Evolutionary conservation across 2,797 vertebrate genomes (phyloP), one percentile per base, ranked within the genome.

Genomic region (Sebastes kiyomatsui): DNA sequence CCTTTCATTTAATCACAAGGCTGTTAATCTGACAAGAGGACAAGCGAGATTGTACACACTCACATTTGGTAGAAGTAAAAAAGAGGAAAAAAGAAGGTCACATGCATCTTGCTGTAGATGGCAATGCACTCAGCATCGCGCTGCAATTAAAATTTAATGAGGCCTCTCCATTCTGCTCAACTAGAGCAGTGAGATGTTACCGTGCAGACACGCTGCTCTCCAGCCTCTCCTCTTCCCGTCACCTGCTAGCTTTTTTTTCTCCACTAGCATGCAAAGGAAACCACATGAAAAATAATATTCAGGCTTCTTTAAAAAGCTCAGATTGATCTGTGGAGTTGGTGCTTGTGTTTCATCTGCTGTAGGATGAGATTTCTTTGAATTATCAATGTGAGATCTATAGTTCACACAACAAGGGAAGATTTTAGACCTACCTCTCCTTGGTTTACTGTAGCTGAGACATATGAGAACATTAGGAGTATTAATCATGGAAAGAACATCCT

Each of bases 141-240:
- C 90, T n/a, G 80, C 92, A 92, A 95, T 95, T 94, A 93, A 95
- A 94, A 88, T 95, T 95, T 92, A 94, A 96, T 95, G 92, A 95
- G 87, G 80, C 86, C 87, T 90, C 70, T 90, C 84, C 78, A 84
- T 91, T 86, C 82, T 87, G 83, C 84, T 90, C 90, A 87, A 71
- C 82, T 35, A 67, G 80, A 85, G 79, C 88, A 85, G 90, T 90
- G 83, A 86, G 89, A 90, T 81, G 83, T 85, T 86, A 83, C 80
- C 54, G 80, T 90, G 84, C 84, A 85, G 69, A 79, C 25, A 78
- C 76, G 71, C 67, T 30, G 58, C 76, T 77, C 87, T 75, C 82
- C 77, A 72, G 55, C 75, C 58, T 78, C 77, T 68, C 75, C 76
- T 49, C 56, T 78, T 77, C 61, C 46, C 60, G 20, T 75, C 73